phyloP scores from a whole-genome alignment of 2,888 invertebrate genomes.

The Eulithis testata region DNA sequence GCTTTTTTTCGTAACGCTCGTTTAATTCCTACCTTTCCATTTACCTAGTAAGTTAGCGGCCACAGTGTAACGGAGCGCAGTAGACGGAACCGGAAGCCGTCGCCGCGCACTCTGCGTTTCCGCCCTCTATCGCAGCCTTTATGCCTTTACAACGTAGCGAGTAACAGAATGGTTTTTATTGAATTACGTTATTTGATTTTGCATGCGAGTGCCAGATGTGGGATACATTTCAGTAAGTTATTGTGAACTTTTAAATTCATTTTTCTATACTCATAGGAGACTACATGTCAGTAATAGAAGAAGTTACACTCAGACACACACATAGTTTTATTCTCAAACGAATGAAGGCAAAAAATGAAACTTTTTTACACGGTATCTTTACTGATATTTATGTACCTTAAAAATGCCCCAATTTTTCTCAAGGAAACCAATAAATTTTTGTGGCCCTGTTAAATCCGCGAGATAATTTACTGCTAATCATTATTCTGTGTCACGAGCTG shows the following conservation, averaged over 20 bases:
- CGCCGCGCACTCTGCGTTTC: slow-evolving; percentile 24
- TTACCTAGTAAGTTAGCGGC: slow-evolving; percentile 11
- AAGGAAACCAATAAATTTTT: slow-evolving; percentile 33
- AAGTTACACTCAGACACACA: too few relatives aligned
- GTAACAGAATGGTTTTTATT: slow-evolving; percentile 19
- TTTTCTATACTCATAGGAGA: not conserved
- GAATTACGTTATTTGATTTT: slow-evolving; percentile 19
- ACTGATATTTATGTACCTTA: slow-evolving; percentile 10
- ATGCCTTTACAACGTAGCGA: slow-evolving; percentile 20
- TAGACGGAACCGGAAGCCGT: slow-evolving; percentile 26
- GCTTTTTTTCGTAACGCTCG: not conserved
- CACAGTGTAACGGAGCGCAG: slow-evolving; percentile 18
- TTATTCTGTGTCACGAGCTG: slow-evolving; percentile 32
- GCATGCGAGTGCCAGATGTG: slow-evolving; percentile 1
- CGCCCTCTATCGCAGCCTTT: slow-evolving; percentile 23
- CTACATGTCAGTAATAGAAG: too few relatives aligned
- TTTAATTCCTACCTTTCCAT: slow-evolving; percentile 14
- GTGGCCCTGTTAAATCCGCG: slow-evolving; percentile 26
- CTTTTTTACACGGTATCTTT: not conserved
- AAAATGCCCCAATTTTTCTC: slow-evolving; percentile 10
- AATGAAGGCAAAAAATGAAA: too few relatives aligned
- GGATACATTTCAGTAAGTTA: not conserved
- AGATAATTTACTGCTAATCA: slow-evolving; percentile 33
- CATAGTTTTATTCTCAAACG: too few relatives aligned
- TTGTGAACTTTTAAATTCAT: not conserved